phyloP scores from a whole-genome alignment of 2,113 vertebrate species.

The Pteruthius melanotis region DNA sequence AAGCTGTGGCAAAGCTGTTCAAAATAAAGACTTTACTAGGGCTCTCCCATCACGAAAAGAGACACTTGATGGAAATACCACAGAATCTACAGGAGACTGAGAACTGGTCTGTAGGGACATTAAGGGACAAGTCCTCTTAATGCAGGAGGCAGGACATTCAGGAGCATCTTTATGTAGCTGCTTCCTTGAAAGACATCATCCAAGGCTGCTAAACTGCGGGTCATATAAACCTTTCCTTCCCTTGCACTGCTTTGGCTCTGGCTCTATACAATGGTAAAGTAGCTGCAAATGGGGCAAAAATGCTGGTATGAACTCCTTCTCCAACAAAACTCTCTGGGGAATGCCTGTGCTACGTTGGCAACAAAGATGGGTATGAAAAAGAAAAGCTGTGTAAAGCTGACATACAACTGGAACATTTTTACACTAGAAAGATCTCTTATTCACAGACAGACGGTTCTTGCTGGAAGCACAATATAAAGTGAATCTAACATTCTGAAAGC shows the following conservation, averaged over 20 bases:
- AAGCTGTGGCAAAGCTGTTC: neutral
- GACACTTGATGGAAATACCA: neutral
- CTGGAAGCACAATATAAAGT: neutral
- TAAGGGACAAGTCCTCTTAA: neutral
- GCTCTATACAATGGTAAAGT: neutral
- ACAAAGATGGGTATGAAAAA: neutral
- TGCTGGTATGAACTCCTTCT: neutral
- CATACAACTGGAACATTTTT: neutral
- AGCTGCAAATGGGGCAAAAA: neutral
- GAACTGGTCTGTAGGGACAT: accelerated
- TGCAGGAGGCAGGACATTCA: neutral
- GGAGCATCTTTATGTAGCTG: neutral
- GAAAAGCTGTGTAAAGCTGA: neutral
- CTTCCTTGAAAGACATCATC: neutral
- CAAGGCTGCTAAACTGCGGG: neutral
- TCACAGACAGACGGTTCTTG: neutral
- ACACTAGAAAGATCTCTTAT: neutral
- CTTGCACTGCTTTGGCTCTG: neutral
- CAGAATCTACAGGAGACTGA: neutral
- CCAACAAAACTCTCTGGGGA: neutral
- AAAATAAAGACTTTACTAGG: neutral
- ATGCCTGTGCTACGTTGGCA: neutral
- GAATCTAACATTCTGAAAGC: neutral
- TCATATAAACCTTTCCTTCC: neutral
- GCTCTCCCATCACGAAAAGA: neutral